Evolutionary conservation across 2,113 vertebrate species (phyloP), one percentile per base, ranked within the genome.

Genomic region (Myiagra hebetior): DNA sequence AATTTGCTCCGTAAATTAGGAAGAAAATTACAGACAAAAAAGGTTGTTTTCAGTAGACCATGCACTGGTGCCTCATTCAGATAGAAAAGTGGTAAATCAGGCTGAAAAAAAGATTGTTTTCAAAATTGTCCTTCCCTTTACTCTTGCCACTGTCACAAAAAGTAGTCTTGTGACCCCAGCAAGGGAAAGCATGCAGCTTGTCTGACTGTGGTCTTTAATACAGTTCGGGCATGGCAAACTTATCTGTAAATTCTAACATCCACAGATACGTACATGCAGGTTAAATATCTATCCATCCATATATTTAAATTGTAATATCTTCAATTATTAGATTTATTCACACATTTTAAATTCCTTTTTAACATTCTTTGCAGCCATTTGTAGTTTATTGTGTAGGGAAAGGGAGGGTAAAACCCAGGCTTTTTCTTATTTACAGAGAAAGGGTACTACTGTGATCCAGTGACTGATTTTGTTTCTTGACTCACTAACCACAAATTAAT

Each of bases 391-490:
- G 39, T 44, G 15, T 37, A 22, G 72, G 28, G 49, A 87, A 72
- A 57, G 41, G 59, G 83, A 88, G 56, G 78, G 12, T 10, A 63
- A 91, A 76, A 9, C 24, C 13, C 26, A 47, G 15, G 27, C 42
- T 77, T 89, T 94, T 95, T 75, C 42, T 67, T 47, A n/a, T 70
- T 96, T 94, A 62, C 78, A 55, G 72, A 69, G 89, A 70, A 92
- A 68, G 37, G 23, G 20, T 63, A 46, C 63, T 59, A 57, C 55
- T 81, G 83, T 46, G 57, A 94, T 85, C 53, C 49, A 60, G 42
- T 72, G 86, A 89, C 65, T 84, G 89, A 72, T 94, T 96, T 93
- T 83, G 67, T 91, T 93, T 67, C 80, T 79, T 92, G 83, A 72
- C 62, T 79, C 41, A 20, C 49, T 84, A 91, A 63, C 82, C 22